These are phyloP conservation scores for Amphipyra tragopoginis DNA, from an alignment of 2,888 invertebrate species.

Conservation along the genomic window DNA sequence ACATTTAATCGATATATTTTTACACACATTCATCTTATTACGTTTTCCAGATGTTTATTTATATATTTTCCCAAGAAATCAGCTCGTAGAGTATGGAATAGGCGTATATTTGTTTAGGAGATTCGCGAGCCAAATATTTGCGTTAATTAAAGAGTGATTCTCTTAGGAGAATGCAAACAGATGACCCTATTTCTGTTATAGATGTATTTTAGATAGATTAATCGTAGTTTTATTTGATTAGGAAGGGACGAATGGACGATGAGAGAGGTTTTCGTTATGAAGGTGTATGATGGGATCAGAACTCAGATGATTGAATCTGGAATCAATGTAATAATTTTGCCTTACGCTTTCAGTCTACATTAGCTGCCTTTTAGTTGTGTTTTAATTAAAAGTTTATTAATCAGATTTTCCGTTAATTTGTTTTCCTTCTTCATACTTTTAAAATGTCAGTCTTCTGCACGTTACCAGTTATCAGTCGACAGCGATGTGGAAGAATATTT, in stretches of 20 bases:
- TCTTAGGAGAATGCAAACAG: slow-evolving; percentile 19
- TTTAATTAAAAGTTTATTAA: too few relatives aligned
- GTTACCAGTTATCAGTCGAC: too few relatives aligned
- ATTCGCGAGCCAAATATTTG: slow-evolving; percentile 32
- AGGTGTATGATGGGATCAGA: too few relatives aligned
- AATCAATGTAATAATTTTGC: too few relatives aligned
- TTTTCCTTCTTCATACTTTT: too few relatives aligned
- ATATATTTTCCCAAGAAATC: slow-evolving; percentile 17
- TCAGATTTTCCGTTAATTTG: too few relatives aligned
- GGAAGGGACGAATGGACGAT: slow-evolving; percentile 5
- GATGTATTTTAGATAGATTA: slow-evolving; percentile 5
- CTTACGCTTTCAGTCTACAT: too few relatives aligned
- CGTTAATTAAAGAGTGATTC: slow-evolving; percentile 17
- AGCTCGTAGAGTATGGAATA: slow-evolving; percentile 1
- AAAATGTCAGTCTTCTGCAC: too few relatives aligned
- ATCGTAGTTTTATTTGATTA: slow-evolving; percentile 12
- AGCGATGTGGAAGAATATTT: too few relatives aligned
- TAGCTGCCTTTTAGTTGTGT: too few relatives aligned
- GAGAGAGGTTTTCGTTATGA: not conserved
- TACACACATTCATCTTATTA: slow-evolving; percentile 4
- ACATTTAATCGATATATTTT: slow-evolving; percentile 11
- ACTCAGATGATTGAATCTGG: too few relatives aligned
- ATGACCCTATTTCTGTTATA: slow-evolving; percentile 2
- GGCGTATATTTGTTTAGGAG: slow-evolving; percentile 18
- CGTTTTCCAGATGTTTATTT: slow-evolving; percentile 19